phyloP scores from a whole-genome alignment of 2,888 invertebrate species.

The Clostera curtula region DNA sequence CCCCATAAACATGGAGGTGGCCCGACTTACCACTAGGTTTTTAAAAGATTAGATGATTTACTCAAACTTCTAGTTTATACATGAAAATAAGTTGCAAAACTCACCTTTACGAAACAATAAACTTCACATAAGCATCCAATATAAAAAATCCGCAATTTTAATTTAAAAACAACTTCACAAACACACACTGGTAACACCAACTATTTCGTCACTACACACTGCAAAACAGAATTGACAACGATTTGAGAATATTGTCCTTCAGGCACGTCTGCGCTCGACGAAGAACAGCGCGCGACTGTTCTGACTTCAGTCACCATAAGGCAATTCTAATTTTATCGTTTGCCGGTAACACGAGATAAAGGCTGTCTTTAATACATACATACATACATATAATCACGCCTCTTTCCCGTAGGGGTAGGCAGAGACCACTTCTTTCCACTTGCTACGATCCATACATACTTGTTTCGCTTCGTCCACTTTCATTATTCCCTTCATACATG shows the following conservation, averaged over 20 bases:
- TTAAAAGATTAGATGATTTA: neutral
- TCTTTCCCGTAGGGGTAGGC: no score
- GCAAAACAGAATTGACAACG: constrained; percentile 10
- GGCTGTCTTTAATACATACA: constrained; percentile 62
- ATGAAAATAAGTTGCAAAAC: constrained; percentile 16
- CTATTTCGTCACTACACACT: constrained; percentile 26
- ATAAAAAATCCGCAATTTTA: constrained; percentile 21
- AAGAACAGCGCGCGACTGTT: constrained; percentile 36
- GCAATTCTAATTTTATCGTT: constrained; percentile 69
- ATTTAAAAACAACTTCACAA: constrained; percentile 27
- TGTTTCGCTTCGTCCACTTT: no score
- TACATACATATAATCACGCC: no score
- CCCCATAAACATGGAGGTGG: no score
- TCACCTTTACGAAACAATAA: constrained; percentile 44
- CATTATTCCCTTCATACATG: no score
- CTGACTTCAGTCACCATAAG: constrained; percentile 28
- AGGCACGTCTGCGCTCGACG: constrained; percentile 32
- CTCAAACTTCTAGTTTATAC: constrained; percentile 2
- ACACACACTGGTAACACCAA: constrained; percentile 29
- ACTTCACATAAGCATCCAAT: constrained; percentile 32
- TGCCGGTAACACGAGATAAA: constrained; percentile 72
- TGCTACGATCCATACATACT: no score
- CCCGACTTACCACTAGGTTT: no score
- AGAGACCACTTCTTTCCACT: no score
- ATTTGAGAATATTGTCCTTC: constrained; percentile 29